These are phyloP conservation scores for Uria lomvia DNA, from an alignment of 2,113 vertebrate species.

Conservation along the genomic window DNA sequence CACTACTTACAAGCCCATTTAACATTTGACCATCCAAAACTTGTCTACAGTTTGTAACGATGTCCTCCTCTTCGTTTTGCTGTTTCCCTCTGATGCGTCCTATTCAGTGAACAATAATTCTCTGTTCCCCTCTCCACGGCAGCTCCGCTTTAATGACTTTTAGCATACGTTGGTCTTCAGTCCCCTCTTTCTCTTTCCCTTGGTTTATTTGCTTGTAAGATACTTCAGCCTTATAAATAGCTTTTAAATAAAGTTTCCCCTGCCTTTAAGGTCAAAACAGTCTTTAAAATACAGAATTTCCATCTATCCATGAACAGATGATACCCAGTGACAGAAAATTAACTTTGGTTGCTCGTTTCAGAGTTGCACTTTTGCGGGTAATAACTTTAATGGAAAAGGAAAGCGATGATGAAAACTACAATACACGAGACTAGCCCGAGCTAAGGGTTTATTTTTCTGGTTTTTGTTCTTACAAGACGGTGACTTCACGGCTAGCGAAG, in stretches of 20 bases:
- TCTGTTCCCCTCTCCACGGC: not conserved
- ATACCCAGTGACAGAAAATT: conserved; percentile 15
- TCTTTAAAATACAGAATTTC: not conserved
- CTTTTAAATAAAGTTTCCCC: not conserved
- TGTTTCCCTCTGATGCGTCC: rapidly evolving
- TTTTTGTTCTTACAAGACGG: not conserved
- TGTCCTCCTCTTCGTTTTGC: not conserved
- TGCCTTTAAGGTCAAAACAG: conserved; percentile 36
- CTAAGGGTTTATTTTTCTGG: not conserved
- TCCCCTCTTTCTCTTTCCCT: not conserved
- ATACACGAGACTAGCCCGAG: not conserved
- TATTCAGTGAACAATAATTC: not conserved
- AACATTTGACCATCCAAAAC: not conserved
- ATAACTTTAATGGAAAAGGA: not conserved
- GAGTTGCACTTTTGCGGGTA: not conserved
- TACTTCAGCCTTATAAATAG: not conserved
- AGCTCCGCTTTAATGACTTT: not conserved
- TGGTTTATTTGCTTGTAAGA: conserved; percentile 1
- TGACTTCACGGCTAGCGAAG: not conserved
- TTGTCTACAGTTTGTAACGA: not conserved
- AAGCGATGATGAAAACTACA: not conserved
- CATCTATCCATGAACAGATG: not conserved
- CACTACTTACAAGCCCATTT: not conserved
- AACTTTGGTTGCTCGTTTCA: not conserved
- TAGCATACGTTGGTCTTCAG: not conserved